These are phyloP conservation scores for Protomyctophum bolini DNA, from an alignment of 2,113 vertebrate species.

Conservation along the genomic window DNA sequence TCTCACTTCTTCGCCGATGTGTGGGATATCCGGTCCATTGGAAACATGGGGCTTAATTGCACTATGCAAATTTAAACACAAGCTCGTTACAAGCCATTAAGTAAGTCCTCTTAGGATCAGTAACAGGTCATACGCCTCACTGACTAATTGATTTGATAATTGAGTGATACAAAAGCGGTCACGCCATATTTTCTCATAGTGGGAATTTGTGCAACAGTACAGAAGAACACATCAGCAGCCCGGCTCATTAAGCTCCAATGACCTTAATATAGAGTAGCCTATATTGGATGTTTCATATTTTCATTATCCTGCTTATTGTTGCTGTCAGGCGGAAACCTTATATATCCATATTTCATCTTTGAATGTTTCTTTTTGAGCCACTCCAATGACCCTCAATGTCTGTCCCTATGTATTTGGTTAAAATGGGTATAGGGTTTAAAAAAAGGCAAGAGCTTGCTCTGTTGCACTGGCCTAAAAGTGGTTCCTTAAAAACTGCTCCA, in stretches of 20 bases:
- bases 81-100: conserved; percentile 13
- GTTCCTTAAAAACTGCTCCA: too few species aligned
- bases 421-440: too few species aligned
- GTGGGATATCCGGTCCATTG: background rate
- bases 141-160: conserved; percentile 47
- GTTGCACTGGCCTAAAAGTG: too few species aligned
- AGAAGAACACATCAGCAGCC: background rate
- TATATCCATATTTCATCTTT: too few species aligned
- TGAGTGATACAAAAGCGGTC: conserved; percentile 20
- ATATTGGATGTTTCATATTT: conserved; percentile 16
- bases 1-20: background rate
- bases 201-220: conserved; percentile 13
- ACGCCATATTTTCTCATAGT: conserved; percentile 17
- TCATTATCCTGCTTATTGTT: background rate
- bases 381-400: too few species aligned
- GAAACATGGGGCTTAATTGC: background rate
- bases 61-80: background rate
- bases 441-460: too few species aligned
- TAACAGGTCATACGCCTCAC: conserved; percentile 25
- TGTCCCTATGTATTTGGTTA: too few species aligned
- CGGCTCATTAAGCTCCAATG: conserved; percentile 23
- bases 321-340: too few species aligned
- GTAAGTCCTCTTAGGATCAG: conserved; percentile 28
- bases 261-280: conserved; percentile 17
- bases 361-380: too few species aligned